These are phyloP conservation scores for Melolontha melolontha DNA, from an alignment of 2,888 invertebrate genomes.

Conservation along the genomic window DNA sequence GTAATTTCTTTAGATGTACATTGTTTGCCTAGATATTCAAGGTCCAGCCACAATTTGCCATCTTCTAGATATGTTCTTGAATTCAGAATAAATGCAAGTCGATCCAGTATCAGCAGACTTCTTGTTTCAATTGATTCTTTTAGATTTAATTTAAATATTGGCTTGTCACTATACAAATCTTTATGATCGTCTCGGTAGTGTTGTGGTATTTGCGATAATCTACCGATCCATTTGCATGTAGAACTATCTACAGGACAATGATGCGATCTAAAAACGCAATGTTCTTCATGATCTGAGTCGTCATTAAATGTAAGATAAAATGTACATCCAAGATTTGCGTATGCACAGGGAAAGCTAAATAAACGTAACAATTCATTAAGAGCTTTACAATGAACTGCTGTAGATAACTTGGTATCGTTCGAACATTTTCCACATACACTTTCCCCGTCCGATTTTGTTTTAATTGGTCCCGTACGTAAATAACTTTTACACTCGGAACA, in stretches of 20 bases:
- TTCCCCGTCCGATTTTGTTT: slow-evolving; percentile 22
- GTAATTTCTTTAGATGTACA: slow-evolving; percentile 9
- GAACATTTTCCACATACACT: slow-evolving; percentile 39
- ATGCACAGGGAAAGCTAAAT: slow-evolving; percentile 28
- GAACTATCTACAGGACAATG: slow-evolving; percentile 22
- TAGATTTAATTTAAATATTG: slow-evolving; percentile 26
- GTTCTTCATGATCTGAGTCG: slow-evolving; percentile 19
- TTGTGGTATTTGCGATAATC: slow-evolving; percentile 17
- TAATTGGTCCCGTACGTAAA: slow-evolving; percentile 29
- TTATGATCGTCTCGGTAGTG: slow-evolving; percentile 28
- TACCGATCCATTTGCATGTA: slow-evolving; percentile 28
- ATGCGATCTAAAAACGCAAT: slow-evolving; percentile 16
- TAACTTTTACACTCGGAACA: slow-evolving; percentile 35
- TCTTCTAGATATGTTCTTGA: slow-evolving; percentile 12
- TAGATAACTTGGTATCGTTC: slow-evolving; percentile 1
- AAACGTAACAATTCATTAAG: slow-evolving; percentile 21
- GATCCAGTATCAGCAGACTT: slow-evolving; percentile 5
- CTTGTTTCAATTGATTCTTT: slow-evolving; percentile 1
- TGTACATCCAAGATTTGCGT: slow-evolving; percentile 20
- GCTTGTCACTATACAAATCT: slow-evolving; percentile 16
- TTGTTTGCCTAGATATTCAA: slow-evolving; percentile 18
- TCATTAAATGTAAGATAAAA: slow-evolving; percentile 27
- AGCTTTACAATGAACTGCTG: slow-evolving; percentile 17
- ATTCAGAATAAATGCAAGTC: slow-evolving; percentile 20
- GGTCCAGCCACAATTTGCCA: slow-evolving; percentile 29